Evolutionary conservation across 2,888 invertebrate species (phyloP).

Genomic region (Spilarctia lutea): DNA sequence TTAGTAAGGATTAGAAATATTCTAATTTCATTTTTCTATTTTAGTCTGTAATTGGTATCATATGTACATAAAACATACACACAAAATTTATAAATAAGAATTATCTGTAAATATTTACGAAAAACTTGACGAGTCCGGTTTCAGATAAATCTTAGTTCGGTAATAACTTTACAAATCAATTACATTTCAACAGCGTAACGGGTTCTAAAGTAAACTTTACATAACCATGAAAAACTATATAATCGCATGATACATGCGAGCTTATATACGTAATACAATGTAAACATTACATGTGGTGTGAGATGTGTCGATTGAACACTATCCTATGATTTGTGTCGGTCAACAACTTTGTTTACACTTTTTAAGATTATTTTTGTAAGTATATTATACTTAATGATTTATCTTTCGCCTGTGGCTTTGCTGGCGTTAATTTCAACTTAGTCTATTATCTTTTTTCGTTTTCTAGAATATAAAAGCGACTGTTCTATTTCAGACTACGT

Average conservation of each 20-base stretch:
- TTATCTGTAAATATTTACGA: no score
- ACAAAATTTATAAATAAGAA: neutral
- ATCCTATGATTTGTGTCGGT: neutral
- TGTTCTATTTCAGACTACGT: neutral
- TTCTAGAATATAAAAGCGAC: neutral
- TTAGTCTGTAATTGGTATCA: no score
- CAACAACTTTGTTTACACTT: neutral
- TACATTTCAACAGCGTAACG: neutral
- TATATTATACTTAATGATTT: neutral
- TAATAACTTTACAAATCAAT: neutral
- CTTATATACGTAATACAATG: constrained; percentile 27
- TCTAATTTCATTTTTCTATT: no score
- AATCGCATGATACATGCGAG: constrained; percentile 29
- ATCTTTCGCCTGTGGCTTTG: neutral
- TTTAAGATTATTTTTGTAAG: neutral
- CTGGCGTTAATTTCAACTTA: neutral
- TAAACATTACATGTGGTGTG: neutral
- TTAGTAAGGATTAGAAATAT: no score
- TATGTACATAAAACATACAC: neutral
- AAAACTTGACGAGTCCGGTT: no score
- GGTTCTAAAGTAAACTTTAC: constrained; percentile 30
- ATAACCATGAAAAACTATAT: constrained; percentile 28
- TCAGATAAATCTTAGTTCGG: neutral
- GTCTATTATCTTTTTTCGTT: neutral
- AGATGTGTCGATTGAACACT: neutral